Conservation (phyloP, 2,113 vertebrate genomes). For the Athene cunicularia region DNA sequence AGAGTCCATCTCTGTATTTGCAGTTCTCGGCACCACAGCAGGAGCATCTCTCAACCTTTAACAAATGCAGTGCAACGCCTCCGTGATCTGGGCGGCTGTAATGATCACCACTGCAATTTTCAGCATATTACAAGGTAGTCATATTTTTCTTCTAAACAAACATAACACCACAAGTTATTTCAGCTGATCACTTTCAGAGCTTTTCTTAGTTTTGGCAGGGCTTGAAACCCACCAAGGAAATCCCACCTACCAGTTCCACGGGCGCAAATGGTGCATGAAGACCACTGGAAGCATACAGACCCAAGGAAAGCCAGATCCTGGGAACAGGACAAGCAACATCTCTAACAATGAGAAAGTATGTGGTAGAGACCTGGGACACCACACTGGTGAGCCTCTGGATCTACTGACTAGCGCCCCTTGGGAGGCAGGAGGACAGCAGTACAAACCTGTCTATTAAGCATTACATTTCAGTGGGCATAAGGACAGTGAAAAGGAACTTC, state of each 20-base stretch:
- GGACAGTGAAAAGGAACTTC: background rate
- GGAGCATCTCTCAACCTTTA: background rate
- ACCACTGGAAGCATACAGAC: rapidly evolving
- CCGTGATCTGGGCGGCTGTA: background rate
- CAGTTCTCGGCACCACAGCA: background rate
- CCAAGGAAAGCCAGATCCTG: background rate
- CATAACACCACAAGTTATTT: background rate
- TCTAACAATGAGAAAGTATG: rapidly evolving
- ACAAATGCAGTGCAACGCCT: background rate
- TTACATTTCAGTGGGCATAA: background rate
- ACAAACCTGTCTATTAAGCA: background rate
- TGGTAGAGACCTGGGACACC: background rate
- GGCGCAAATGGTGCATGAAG: background rate
- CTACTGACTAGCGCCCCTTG: rapidly evolving
- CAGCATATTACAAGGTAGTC: background rate
- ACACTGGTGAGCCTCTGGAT: background rate
- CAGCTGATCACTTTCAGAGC: background rate
- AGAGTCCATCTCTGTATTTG: background rate
- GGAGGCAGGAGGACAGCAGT: background rate
- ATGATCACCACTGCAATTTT: background rate
- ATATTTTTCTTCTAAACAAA: background rate
- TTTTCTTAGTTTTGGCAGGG: background rate
- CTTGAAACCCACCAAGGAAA: background rate
- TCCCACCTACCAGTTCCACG: background rate
- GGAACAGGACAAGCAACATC: background rate